Percentiles rank a stretch among this genome's conserved stretches.
Conservation (phyloP, 2,113 vertebrate genomes). For the Megaceryle maxima region DNA sequence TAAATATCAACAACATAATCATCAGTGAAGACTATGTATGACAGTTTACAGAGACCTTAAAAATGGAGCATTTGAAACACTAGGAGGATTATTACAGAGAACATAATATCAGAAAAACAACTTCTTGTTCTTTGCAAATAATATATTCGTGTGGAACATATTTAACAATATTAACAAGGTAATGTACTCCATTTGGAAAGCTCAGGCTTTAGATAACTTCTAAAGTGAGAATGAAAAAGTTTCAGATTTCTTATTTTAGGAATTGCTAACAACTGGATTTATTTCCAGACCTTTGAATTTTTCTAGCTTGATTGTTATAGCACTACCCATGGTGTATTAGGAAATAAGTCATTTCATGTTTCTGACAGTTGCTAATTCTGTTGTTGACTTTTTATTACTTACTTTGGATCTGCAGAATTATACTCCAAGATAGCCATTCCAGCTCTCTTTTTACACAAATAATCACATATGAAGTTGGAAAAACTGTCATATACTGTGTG, state of each 20-base stretch:
- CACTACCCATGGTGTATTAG: neutral
- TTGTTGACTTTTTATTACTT: neutral
- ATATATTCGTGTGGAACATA: neutral
- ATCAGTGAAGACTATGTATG: neutral
- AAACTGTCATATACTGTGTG: neutral
- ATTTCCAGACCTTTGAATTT: neutral
- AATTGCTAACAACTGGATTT: neutral
- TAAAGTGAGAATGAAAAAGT: neutral
- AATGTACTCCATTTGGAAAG: neutral
- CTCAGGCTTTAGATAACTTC: neutral
- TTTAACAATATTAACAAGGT: neutral
- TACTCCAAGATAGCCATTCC: neutral
- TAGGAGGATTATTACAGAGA: neutral
- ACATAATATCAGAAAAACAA: neutral
- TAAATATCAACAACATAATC: constrained; percentile 12
- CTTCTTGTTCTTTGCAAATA: neutral
- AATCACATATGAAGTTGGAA: neutral
- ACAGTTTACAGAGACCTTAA: neutral
- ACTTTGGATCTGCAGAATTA: neutral
- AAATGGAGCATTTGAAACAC: neutral
- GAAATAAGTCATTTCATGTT: neutral
- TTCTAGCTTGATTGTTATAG: neutral
- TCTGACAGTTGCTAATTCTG: neutral
- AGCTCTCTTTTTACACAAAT: neutral
- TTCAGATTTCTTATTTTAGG: neutral